Conservation (phyloP, 1,140 invertebrate genomes). For the Phocides pigmalion region DNA sequence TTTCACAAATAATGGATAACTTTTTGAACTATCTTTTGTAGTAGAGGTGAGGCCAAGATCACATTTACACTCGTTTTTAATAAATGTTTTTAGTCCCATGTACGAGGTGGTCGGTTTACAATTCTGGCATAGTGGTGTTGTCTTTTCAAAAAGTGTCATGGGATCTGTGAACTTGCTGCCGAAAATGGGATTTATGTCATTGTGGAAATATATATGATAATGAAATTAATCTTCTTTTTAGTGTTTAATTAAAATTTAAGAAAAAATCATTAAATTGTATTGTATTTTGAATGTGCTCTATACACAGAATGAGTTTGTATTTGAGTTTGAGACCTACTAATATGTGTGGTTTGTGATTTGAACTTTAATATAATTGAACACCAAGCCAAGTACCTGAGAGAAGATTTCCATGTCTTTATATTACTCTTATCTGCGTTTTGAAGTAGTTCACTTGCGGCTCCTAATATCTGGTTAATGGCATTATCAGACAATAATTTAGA, state of each 20-base stretch:
- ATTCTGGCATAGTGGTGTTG: slow-evolving; percentile 46
- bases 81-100: slow-evolving; percentile 43
- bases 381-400: slow-evolving; percentile 57
- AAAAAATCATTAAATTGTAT: no score
- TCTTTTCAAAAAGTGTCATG: slow-evolving; percentile 52
- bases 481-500: slow-evolving; percentile 39
- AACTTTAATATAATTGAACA: no score
- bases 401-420: slow-evolving; percentile 53
- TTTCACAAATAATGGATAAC: slow-evolving; percentile 27
- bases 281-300: no score
- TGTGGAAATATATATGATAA: no score
- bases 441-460: slow-evolving; percentile 41
- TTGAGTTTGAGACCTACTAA: no score
- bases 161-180: slow-evolving; percentile 57
- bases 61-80: slow-evolving; percentile 57
- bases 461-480: slow-evolving; percentile 42
- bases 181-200: no score
- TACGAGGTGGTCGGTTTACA: slow-evolving; percentile 39
- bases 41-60: slow-evolving; percentile 28
- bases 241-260: no score
- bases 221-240: no score
- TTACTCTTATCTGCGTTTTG: slow-evolving; percentile 45
- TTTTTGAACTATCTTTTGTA: slow-evolving; percentile 11
- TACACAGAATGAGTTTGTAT: no score
- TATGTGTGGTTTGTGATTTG: no score